These are phyloP conservation scores for Chelon auratus DNA, from an alignment of 2,797 vertebrate genomes.

Conservation along the genomic window DNA sequence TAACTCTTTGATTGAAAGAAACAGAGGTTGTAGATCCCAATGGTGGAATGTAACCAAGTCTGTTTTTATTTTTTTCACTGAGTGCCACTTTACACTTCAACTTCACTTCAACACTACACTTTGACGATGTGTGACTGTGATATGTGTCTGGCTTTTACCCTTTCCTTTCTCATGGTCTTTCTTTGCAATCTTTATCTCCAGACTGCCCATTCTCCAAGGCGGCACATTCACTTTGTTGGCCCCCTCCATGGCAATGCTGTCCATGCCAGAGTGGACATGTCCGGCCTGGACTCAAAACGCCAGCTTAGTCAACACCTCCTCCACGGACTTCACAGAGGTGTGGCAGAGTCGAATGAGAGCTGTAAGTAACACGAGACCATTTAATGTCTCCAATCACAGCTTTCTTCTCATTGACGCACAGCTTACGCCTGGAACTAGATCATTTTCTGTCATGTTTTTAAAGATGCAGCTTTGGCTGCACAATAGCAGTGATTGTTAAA, in stretches of 20 bases:
- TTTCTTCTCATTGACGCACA: neutral
- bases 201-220: slow-evolving; percentile 96
- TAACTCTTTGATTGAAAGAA: slow-evolving; percentile 10
- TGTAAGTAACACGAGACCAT: slow-evolving; percentile 79
- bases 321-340: slow-evolving; percentile 87
- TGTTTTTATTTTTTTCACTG: too few relatives aligned
- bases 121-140: neutral
- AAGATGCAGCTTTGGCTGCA: neutral
- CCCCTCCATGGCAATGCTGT: slow-evolving; percentile 93
- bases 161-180: neutral
- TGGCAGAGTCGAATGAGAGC: slow-evolving; percentile 96
- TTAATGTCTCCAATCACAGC: neutral
- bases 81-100: too few relatives aligned
- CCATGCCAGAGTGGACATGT: slow-evolving; percentile 92
- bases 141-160: neutral
- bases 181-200: slow-evolving; percentile 57
- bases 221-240: slow-evolving; percentile 93
- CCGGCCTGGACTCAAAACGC: slow-evolving; percentile 93
- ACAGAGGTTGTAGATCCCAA: neutral
- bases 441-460: neutral
- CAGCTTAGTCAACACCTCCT: slow-evolving; percentile 89
- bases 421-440: neutral
- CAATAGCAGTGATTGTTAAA: slow-evolving; percentile 1
- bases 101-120: neutral
- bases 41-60: too few relatives aligned